Percentiles rank a stretch among this genome's conserved stretches.
phyloP scores from a whole-genome alignment of 2,888 invertebrate species.

The Lymantria dispar region DNA sequence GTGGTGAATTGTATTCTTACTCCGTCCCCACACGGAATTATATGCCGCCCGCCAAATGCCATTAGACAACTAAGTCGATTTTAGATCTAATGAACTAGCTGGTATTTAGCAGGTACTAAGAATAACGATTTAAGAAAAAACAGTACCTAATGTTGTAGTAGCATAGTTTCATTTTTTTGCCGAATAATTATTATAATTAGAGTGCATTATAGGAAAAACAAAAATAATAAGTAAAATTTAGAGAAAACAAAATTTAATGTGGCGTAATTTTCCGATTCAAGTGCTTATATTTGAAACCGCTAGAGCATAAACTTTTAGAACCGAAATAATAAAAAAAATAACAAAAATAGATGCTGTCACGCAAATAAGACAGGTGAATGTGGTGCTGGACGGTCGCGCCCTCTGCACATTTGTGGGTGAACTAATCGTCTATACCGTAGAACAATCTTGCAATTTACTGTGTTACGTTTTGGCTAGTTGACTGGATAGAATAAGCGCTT shows the following conservation, averaged over 20 bases:
- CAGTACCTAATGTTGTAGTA: too few relatives aligned
- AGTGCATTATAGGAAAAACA: neutral
- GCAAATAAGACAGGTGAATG: slow-evolving; percentile 50
- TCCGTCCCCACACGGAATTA: too few relatives aligned
- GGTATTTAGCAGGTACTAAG: too few relatives aligned
- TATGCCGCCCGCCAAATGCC: too few relatives aligned
- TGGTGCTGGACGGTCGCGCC: slow-evolving; percentile 34
- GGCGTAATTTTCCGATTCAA: slow-evolving; percentile 10
- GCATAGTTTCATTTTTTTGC: too few relatives aligned
- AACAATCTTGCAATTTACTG: slow-evolving; percentile 68
- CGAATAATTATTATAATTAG: too few relatives aligned
- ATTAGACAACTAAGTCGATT: too few relatives aligned
- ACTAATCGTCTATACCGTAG: slow-evolving; percentile 69
- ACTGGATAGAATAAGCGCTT: too few relatives aligned
- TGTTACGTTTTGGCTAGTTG: neutral
- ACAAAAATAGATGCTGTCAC: slow-evolving; percentile 26
- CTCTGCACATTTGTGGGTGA: slow-evolving; percentile 51
- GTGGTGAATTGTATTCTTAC: too few relatives aligned
- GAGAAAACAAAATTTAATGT: slow-evolving; percentile 8
- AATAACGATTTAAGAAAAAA: too few relatives aligned
- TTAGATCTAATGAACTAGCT: too few relatives aligned
- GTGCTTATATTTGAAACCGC: slow-evolving; percentile 5
- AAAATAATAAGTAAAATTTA: slow-evolving; percentile 4
- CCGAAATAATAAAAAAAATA: slow-evolving; percentile 14
- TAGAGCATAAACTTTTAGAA: slow-evolving; percentile 14